phyloP scores from a whole-genome alignment of 2,888 invertebrate species.

The Neocrepidodera transversa region DNA sequence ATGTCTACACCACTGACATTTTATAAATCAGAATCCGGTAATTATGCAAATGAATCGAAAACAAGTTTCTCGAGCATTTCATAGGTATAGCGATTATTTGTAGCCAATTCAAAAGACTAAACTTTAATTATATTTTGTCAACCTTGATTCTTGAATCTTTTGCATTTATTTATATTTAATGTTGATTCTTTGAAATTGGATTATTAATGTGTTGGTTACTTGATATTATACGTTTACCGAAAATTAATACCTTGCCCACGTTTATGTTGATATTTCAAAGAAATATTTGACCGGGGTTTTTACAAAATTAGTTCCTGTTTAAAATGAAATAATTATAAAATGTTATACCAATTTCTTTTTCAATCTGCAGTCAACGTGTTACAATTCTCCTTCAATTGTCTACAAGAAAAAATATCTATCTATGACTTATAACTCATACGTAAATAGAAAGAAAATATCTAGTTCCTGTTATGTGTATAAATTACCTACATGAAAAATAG shows the following conservation, averaged over 20 bases:
- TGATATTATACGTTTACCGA: neutral
- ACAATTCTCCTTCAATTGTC: too few species aligned
- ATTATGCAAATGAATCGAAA: constrained; percentile 8
- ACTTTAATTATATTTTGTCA: neutral
- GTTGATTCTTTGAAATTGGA: neutral
- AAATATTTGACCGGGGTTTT: neutral
- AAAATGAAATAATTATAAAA: neutral
- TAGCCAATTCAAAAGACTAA: neutral
- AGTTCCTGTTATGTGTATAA: too few species aligned
- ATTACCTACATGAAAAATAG: too few species aligned
- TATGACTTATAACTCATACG: too few species aligned
- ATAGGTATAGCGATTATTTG: neutral
- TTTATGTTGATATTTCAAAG: neutral
- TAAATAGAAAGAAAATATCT: too few species aligned
- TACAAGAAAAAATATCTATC: too few species aligned
- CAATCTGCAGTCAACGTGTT: too few species aligned
- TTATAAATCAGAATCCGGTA: constrained; percentile 1
- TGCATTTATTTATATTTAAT: neutral
- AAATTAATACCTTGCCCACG: neutral
- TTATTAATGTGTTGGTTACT: neutral
- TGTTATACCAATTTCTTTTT: too few species aligned
- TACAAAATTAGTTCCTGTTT: neutral
- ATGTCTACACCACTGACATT: neutral
- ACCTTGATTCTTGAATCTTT: neutral
- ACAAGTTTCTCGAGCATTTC: neutral